A percentile compares a stretch with the other conserved stretches of the same genome.
Conservation (phyloP, 30 jellyfish, hydroid and myxozoan species). For the Aurelia sp. region DNA sequence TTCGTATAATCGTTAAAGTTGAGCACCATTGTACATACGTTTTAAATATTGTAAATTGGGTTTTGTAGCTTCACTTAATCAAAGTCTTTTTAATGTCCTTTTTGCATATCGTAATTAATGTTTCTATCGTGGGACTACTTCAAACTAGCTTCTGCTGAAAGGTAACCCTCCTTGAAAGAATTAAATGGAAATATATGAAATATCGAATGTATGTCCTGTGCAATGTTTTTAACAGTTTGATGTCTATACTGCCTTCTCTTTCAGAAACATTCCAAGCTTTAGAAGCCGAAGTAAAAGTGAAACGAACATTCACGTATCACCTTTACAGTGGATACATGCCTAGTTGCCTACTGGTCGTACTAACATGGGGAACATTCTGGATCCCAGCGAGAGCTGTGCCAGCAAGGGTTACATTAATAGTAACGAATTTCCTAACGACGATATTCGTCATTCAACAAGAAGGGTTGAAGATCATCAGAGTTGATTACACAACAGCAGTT, state of each 20-base stretch:
- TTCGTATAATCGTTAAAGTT: no score
- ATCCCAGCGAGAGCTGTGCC: slow-evolving; percentile 81
- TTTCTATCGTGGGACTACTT: no score
- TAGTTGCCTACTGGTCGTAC: slow-evolving; percentile 38
- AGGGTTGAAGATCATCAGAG: slow-evolving; percentile 48
- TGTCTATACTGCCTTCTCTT: background rate
- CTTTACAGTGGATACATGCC: slow-evolving; percentile 64
- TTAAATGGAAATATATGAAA: no score
- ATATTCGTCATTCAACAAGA: slow-evolving; percentile 64
- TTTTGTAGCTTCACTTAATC: no score
- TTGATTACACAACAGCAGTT: slow-evolving; percentile 75
- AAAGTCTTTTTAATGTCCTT: no score
- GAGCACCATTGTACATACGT: no score
- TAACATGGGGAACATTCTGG: slow-evolving; percentile 81
- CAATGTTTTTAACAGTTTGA: no score
- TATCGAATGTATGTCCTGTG: no score
- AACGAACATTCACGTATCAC: slow-evolving; percentile 55
- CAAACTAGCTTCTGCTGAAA: no score
- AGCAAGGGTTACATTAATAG: slow-evolving; percentile 77
- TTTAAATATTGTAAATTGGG: no score
- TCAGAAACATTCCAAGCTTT: slow-evolving; percentile 35
- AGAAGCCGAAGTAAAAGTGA: slow-evolving; percentile 19
- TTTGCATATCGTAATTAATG: no score
- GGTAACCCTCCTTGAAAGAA: no score
- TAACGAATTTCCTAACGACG: slow-evolving; percentile 67